Percentiles rank a stretch among this genome's conserved stretches.
These are phyloP conservation scores for Eudyptes chrysolophus DNA, from an alignment of 2,113 vertebrate species.

Conservation along the genomic window DNA sequence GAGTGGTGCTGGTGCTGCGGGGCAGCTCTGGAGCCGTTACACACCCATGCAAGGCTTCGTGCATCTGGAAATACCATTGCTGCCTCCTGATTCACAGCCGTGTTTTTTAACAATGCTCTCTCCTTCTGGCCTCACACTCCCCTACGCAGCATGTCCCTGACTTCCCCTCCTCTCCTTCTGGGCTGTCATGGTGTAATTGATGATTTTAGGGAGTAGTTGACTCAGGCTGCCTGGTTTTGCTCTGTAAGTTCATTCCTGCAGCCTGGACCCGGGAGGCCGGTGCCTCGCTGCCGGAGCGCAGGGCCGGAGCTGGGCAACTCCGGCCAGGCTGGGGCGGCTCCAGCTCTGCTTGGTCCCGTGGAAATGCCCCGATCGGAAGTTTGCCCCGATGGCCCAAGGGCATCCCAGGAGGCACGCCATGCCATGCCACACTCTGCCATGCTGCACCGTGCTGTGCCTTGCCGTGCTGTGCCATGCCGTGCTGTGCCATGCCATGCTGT, in stretches of 20 bases:
- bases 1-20: neutral
- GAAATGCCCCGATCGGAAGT: rapidly evolving
- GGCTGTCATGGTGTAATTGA: constrained; percentile 33
- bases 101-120: neutral
- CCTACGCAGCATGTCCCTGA: neutral
- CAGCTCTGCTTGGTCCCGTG: rapidly evolving
- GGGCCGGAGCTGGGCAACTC: neutral
- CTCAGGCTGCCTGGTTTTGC: constrained; percentile 49
- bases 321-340: rapidly evolving
- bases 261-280: neutral
- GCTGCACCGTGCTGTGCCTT: rapidly evolving
- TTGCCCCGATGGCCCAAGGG: rapidly evolving
- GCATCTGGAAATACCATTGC: constrained; percentile 20
- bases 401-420: neutral
- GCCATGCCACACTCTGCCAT: neutral
- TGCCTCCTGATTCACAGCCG: neutral
- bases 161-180: constrained; percentile 47
- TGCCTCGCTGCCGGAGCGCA: neutral
- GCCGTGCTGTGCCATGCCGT: rapidly evolving
- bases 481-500: rapidly evolving
- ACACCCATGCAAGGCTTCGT: neutral
- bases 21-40: neutral
- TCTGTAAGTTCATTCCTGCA: constrained; percentile 32
- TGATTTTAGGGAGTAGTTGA: constrained; percentile 57
- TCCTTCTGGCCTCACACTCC: constrained; percentile 26